A percentile compares a stretch with the other conserved stretches of the same genome.
These are phyloP conservation scores for Potamarius usumacintae DNA, from an alignment of 2,113 vertebrate genomes.

Conservation along the genomic window DNA sequence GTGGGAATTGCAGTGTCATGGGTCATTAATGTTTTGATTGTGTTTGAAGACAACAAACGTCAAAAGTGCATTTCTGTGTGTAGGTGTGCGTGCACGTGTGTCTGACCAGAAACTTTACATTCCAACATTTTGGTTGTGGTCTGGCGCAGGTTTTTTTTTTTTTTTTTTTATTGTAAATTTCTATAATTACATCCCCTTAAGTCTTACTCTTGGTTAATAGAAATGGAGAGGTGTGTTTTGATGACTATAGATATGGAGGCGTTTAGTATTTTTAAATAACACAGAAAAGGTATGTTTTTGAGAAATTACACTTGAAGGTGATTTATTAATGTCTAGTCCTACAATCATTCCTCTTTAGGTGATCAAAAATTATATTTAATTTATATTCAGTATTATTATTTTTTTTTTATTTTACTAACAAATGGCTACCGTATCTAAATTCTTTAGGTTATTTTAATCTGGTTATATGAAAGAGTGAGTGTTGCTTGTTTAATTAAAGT, in stretches of 20 bases:
- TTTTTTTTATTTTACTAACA: background rate
- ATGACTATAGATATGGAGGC: slow-evolving; percentile 30
- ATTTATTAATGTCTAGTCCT: background rate
- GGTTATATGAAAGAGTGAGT: background rate
- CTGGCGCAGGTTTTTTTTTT: background rate
- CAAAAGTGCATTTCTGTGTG: background rate
- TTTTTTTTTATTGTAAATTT: background rate
- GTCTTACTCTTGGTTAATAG: background rate
- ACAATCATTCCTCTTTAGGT: slow-evolving; percentile 42
- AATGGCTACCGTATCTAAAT: slow-evolving; percentile 22
- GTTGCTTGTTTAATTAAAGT: background rate
- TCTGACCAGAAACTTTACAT: slow-evolving; percentile 26
- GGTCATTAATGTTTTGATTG: slow-evolving; percentile 23
- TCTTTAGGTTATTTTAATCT: background rate
- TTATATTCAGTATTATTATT: background rate
- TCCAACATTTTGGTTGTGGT: slow-evolving; percentile 43
- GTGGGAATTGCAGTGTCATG: background rate
- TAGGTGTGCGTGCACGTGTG: background rate
- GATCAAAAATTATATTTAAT: slow-evolving; percentile 19
- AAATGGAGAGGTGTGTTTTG: background rate
- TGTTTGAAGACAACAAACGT: slow-evolving; percentile 7
- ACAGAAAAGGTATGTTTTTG: background rate
- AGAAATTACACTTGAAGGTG: slow-evolving; percentile 17
- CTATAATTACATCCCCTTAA: background rate
- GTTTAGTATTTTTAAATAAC: slow-evolving; percentile 22